Percentiles rank a stretch among this genome's conserved stretches.
Evolutionary conservation across 2,888 invertebrate species (phyloP).

Genomic region (Agonopterix subpropinquella): DNA sequence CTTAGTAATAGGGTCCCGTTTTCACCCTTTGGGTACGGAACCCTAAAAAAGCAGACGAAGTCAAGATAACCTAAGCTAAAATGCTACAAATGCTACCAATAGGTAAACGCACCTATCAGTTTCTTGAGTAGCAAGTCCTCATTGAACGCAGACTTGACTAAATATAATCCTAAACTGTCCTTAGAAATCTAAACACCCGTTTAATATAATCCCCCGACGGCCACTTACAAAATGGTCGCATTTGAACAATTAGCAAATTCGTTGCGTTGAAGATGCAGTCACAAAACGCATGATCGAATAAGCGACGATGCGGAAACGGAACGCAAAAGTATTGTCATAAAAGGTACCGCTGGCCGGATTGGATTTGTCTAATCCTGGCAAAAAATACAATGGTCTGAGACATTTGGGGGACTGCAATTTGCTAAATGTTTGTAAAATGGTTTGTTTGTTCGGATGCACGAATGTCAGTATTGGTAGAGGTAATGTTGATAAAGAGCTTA

Average conservation of each 20-base stretch:
- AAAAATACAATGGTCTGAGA: slow-evolving; percentile 33
- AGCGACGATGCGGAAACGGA: slow-evolving; percentile 28
- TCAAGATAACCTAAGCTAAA: too few species aligned
- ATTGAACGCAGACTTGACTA: too few species aligned
- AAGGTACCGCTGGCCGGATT: slow-evolving; percentile 26
- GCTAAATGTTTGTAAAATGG: slow-evolving; percentile 31
- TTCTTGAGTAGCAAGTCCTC: too few species aligned
- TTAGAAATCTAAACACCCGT: slow-evolving; percentile 13
- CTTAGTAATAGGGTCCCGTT: too few species aligned
- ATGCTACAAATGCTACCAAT: too few species aligned
- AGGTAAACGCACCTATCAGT: too few species aligned
- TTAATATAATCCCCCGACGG: slow-evolving; percentile 30
- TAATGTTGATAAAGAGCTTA: too few species aligned
- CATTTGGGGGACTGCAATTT: slow-evolving; percentile 29
- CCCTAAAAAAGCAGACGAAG: too few species aligned
- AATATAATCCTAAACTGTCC: not conserved
- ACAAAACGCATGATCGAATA: slow-evolving; percentile 31
- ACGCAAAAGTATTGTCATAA: slow-evolving; percentile 28
- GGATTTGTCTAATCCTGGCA: slow-evolving; percentile 42
- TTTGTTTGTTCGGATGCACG: slow-evolving; percentile 27
- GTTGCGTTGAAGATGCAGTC: slow-evolving; percentile 18
- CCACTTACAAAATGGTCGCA: slow-evolving; percentile 21
- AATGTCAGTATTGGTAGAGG: too few species aligned
- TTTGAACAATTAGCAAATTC: slow-evolving; percentile 19
- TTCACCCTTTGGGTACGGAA: too few species aligned